Percentiles rank a stretch among this genome's conserved stretches.
Conservation (phyloP, 1,140 invertebrate species). For the Popillia japonica region DNA sequence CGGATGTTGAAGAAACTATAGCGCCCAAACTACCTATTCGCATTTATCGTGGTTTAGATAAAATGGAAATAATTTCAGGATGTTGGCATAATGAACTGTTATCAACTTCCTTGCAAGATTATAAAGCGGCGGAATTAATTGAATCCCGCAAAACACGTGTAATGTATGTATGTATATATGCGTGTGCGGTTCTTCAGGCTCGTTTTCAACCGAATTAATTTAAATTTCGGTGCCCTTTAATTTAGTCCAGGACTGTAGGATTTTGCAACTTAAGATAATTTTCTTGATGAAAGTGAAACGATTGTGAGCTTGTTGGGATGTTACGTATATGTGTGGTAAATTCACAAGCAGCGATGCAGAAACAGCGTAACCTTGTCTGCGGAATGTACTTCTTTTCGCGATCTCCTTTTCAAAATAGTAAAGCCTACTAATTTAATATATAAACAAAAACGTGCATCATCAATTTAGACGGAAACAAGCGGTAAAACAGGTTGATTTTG, state of each 20-base stretch:
- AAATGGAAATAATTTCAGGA: conserved; percentile 13
- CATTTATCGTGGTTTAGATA: conserved; percentile 14
- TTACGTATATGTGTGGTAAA: conserved; percentile 7
- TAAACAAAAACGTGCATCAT: neutral
- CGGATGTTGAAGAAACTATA: no score
- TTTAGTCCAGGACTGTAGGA: no score
- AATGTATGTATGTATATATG: no score
- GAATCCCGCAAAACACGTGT: no score
- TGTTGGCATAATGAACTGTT: conserved; percentile 4
- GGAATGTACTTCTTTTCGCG: neutral
- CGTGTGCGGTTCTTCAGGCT: no score
- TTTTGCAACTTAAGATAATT: no score
- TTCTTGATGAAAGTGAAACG: conserved; percentile 6
- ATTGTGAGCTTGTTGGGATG: neutral
- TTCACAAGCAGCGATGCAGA: conserved; percentile 13
- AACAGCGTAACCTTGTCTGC: neutral
- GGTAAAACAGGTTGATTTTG: conserved; percentile 15
- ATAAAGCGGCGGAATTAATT: no score
- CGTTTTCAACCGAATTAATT: no score
- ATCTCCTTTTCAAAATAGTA: no score
- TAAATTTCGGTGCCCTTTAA: no score
- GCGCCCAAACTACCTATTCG: neutral
- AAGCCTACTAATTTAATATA: no score
- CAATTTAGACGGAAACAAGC: neutral
- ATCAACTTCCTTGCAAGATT: conserved; percentile 19